Percentiles rank a stretch among this genome's conserved stretches.
These are phyloP conservation scores for Rambutsinella grinnellia DNA, from an alignment of 2,888 invertebrate species.

Conservation along the genomic window DNA sequence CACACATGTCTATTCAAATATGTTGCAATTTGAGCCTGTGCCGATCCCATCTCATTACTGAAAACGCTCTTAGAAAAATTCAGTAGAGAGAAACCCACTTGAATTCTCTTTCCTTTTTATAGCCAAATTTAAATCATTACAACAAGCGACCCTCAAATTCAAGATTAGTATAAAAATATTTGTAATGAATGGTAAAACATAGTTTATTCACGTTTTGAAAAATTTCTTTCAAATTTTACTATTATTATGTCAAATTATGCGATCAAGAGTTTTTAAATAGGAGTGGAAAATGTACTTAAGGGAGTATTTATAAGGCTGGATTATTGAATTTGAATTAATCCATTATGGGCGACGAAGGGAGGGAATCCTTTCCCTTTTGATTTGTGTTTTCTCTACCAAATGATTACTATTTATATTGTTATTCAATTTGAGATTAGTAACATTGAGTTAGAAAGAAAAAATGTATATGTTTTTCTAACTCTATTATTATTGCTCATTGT, in stretches of 20 bases:
- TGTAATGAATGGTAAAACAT: constrained; percentile 26
- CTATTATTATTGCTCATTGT: not conserved
- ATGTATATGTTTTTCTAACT: constrained; percentile 35
- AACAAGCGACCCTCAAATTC: no score
- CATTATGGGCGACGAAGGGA: not conserved
- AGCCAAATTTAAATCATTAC: constrained; percentile 18
- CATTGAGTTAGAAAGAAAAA: no score
- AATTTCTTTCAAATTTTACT: no score
- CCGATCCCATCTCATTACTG: no score
- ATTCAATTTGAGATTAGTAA: constrained; percentile 42
- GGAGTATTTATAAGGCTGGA: not conserved
- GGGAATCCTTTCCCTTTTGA: not conserved
- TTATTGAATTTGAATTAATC: not conserved
- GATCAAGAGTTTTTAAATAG: not conserved
- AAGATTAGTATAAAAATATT: no score
- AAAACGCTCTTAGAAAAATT: no score
- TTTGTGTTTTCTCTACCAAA: not conserved
- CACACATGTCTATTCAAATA: not conserved
- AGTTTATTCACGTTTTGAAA: no score
- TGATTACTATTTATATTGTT: constrained; percentile 49
- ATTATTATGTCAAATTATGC: not conserved
- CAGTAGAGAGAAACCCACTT: not conserved
- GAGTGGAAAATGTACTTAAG: not conserved
- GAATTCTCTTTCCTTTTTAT: not conserved
- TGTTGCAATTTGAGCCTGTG: constrained; percentile 18